phyloP scores from a whole-genome alignment of 2,888 invertebrate species.

The Lacanobia oleracea region DNA sequence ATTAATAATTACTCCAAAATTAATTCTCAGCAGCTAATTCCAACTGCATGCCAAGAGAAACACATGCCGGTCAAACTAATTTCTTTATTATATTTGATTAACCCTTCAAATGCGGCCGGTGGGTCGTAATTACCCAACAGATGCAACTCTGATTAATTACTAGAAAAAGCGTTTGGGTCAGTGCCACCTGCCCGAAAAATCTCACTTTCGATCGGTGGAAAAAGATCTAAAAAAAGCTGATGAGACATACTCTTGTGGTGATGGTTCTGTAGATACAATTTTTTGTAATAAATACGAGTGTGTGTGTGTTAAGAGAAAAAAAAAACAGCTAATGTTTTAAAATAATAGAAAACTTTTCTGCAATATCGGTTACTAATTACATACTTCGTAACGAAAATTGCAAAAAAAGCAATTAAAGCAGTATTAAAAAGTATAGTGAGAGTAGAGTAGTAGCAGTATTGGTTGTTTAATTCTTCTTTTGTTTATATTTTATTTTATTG shows the following conservation, averaged over 20 bases:
- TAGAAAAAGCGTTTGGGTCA: constrained; percentile 82
- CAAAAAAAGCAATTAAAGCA: too few species aligned
- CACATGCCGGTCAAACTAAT: constrained; percentile 86
- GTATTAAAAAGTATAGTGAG: too few species aligned
- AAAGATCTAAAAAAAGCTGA: constrained; percentile 57
- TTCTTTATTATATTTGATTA: constrained; percentile 90
- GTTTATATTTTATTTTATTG: too few species aligned
- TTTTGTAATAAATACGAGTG: background rate
- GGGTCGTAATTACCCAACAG: constrained; percentile 86
- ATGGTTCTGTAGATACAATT: constrained; percentile 42
- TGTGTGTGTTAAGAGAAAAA: too few species aligned
- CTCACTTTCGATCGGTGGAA: constrained; percentile 84
- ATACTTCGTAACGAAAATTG: too few species aligned
- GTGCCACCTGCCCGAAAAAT: constrained; percentile 83
- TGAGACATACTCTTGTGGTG: constrained; percentile 14
- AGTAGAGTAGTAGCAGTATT: too few species aligned
- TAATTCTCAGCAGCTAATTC: constrained; percentile 25
- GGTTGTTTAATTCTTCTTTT: too few species aligned
- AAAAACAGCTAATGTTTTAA: too few species aligned
- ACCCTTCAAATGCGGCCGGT: constrained; percentile 82
- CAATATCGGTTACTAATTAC: too few species aligned
- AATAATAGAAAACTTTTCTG: too few species aligned
- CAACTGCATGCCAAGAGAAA: constrained; percentile 63
- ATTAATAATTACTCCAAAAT: constrained; percentile 37
- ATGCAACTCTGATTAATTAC: constrained; percentile 88